These are phyloP conservation scores for Megamerina dolium DNA, from an alignment of 2,888 invertebrate genomes.

Conservation along the genomic window DNA sequence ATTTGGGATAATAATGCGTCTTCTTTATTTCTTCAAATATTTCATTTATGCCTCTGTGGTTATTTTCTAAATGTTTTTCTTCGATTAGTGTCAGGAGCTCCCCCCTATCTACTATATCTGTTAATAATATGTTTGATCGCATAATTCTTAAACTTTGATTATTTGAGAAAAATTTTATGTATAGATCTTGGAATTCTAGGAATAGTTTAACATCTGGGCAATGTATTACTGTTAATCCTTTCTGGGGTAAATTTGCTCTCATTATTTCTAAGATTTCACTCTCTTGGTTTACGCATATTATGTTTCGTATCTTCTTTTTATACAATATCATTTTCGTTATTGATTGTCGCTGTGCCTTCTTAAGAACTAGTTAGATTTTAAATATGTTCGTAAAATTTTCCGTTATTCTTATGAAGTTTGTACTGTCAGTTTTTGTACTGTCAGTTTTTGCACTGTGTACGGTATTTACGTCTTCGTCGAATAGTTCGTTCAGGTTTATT, in stretches of 20 bases:
- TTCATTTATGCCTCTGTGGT: no score
- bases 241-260: constrained; percentile 8
- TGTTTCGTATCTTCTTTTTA: constrained; percentile 6
- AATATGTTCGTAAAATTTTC: no score
- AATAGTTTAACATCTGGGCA: no score
- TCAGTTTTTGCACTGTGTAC: constrained; percentile 14
- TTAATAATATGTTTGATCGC: not conserved
- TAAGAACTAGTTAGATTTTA: no score
- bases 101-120: constrained; percentile 6
- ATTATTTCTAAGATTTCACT: constrained; percentile 12
- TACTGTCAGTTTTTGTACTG: constrained; percentile 8
- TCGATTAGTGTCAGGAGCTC: constrained; percentile 3
- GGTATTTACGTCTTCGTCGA: constrained; percentile 9
- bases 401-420: no score
- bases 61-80: no score
- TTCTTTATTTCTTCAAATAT: constrained; percentile 5
- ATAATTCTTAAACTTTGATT: constrained; percentile 13
- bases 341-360: constrained; percentile 2
- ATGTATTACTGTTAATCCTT: constrained; percentile 15
- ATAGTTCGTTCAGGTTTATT: constrained; percentile 12
- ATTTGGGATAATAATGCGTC: constrained; percentile 4
- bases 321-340: constrained; percentile 6
- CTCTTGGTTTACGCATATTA: not conserved
- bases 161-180: constrained; percentile 12
- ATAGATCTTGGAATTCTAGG: no score